Conservation (phyloP, 2,797 vertebrate species). For the Fundulus diaphanus region DNA sequence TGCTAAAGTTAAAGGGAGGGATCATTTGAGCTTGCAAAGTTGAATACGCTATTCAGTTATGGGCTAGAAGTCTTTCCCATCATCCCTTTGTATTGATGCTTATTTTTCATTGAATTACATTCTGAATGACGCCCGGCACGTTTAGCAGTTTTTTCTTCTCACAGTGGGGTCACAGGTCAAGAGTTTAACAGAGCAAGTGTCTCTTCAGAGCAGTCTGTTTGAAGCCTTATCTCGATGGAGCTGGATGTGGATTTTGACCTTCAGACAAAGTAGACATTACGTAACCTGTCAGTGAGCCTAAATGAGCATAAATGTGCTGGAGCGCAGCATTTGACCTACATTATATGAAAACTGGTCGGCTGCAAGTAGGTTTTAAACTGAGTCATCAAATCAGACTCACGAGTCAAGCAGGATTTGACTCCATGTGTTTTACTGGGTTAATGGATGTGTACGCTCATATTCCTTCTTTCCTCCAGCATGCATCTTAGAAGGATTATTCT, state of each 20-base stretch:
- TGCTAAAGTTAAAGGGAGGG: neutral
- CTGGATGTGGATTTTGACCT: conserved; percentile 35
- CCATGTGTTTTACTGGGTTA: too few relatives aligned
- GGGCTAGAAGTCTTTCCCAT: neutral
- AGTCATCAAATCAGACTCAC: too few relatives aligned
- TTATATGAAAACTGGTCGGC: neutral
- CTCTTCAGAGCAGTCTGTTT: neutral
- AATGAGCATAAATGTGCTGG: neutral
- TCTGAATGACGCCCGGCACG: neutral
- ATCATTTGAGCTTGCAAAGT: neutral
- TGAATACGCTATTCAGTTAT: neutral
- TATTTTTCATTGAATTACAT: neutral
- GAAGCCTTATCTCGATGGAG: conserved; percentile 3
- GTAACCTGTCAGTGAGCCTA: neutral
- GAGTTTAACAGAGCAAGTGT: neutral
- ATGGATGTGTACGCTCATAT: too few relatives aligned
- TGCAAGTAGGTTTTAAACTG: neutral
- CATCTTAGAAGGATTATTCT: too few relatives aligned
- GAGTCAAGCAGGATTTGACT: neutral
- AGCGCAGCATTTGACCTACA: neutral
- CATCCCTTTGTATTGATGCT: neutral
- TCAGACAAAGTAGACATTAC: neutral
- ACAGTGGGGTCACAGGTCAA: neutral
- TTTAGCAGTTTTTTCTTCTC: neutral
- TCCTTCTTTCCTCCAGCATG: too few relatives aligned